Percentiles rank a stretch among this genome's conserved stretches.
These are phyloP conservation scores for Cheilinus undulatus DNA, from an alignment of 2,113 vertebrate species.

Conservation along the genomic window DNA sequence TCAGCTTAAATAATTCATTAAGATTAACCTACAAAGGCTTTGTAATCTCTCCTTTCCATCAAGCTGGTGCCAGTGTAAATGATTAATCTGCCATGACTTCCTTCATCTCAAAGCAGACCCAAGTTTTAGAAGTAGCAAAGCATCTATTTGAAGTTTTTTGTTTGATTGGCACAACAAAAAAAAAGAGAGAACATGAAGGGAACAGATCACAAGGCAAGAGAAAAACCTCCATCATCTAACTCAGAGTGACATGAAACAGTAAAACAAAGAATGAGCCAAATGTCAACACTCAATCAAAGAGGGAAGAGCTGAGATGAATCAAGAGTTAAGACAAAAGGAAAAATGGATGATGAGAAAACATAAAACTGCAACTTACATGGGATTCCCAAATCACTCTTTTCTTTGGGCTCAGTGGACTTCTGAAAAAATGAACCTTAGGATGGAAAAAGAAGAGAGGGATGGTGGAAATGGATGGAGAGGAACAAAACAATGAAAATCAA, in stretches of 20 bases:
- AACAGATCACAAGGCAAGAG: constrained; percentile 6
- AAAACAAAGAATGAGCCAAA: constrained; percentile 4
- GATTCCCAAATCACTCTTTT: constrained; percentile 94
- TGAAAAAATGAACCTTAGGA: constrained; percentile 98
- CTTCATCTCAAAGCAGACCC: background rate
- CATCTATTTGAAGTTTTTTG: constrained; percentile 1
- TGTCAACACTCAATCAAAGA: constrained; percentile 12
- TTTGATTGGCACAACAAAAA: constrained; percentile 32
- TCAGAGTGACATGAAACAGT: constrained; percentile 17
- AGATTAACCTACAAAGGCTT: background rate
- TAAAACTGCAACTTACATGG: constrained; percentile 94
- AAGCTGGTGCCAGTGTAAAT: background rate
- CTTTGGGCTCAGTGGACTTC: constrained; percentile 95
- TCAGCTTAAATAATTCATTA: background rate
- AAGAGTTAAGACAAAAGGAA: constrained; percentile 34
- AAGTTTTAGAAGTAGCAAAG: constrained; percentile 8
- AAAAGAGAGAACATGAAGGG: constrained; percentile 9
- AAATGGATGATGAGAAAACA: constrained; percentile 72
- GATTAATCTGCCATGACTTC: constrained; percentile 16
- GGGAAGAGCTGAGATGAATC: constrained; percentile 28
- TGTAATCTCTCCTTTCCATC: background rate
- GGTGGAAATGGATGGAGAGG: constrained; percentile 81
- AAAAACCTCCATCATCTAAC: constrained; percentile 11
- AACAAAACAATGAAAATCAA: constrained; percentile 55
- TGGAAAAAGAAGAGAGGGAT: constrained; percentile 75